Percentiles rank a stretch among this genome's conserved stretches.
Evolutionary conservation across 2,797 vertebrate genomes (phyloP).

Genomic region (Anomalospiza imberbis): DNA sequence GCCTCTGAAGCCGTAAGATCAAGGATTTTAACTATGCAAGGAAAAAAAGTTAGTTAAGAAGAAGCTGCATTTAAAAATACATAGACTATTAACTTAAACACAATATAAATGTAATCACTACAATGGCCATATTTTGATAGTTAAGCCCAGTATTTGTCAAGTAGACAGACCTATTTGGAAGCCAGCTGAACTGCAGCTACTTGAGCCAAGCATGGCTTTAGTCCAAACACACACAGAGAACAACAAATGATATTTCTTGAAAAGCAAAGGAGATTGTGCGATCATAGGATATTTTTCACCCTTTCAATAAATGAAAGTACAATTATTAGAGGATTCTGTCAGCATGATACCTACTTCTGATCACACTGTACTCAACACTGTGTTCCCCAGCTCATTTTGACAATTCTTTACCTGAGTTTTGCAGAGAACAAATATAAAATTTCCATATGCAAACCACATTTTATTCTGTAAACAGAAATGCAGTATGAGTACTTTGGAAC

Average conservation of each 20-base stretch:
- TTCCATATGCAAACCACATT: background rate
- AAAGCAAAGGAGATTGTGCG: background rate
- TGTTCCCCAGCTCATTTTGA: background rate
- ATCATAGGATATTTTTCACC: background rate
- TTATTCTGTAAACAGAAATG: background rate
- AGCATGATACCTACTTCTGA: background rate
- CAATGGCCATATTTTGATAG: background rate
- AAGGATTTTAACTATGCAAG: slow-evolving; percentile 81
- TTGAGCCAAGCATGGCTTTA: background rate
- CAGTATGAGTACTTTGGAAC: background rate
- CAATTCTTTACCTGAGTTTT: background rate
- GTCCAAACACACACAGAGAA: background rate
- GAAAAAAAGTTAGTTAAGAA: background rate
- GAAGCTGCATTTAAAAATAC: background rate
- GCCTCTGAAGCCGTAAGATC: slow-evolving; percentile 83
- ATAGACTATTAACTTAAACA: background rate
- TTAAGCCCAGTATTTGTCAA: background rate
- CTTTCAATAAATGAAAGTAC: background rate
- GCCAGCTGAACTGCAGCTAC: background rate
- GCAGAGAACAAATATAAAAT: background rate
- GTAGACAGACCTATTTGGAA: background rate
- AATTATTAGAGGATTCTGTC: background rate
- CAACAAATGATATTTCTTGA: background rate
- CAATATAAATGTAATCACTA: background rate
- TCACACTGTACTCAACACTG: background rate